Evolutionary conservation across 92 coral and sea anemone species (phyloP).

Genomic region (Parazoanthus swiftii): DNA sequence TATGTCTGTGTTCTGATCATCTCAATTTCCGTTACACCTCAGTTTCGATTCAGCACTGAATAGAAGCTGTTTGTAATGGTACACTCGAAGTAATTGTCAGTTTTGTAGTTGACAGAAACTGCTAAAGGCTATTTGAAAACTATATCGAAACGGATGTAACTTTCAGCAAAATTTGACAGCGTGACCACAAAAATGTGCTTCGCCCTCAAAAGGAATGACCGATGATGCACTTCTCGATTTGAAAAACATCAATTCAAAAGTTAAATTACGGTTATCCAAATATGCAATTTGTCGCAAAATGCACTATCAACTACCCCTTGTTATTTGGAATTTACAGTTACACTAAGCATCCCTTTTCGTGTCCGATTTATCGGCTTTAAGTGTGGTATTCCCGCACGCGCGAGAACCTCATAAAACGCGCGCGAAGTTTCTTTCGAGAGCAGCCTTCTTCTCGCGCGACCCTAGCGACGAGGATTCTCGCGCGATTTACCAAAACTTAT

Average conservation of each 20-base stretch:
- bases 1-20: background rate
- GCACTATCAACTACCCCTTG: background rate
- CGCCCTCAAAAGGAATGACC: background rate
- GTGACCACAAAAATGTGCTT: background rate
- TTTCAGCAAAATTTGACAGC: background rate
- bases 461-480: background rate
- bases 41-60: background rate
- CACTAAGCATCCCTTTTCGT: background rate
- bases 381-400: background rate
- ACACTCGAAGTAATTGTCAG: background rate
- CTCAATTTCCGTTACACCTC: background rate
- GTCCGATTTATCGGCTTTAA: background rate
- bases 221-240: background rate
- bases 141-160: background rate
- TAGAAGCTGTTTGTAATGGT: background rate
- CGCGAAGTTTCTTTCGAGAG: background rate
- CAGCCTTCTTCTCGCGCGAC: background rate
- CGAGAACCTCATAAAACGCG: background rate
- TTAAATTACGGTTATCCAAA: background rate
- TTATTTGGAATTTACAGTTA: no score
- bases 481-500: background rate
- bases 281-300: background rate
- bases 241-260: background rate
- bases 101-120: background rate
- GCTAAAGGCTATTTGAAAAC: constrained; percentile 1